A percentile compares a stretch with the other conserved stretches of the same genome.
Evolutionary conservation across 2,888 invertebrate species (phyloP).

Genomic region (Dioctria linearis): DNA sequence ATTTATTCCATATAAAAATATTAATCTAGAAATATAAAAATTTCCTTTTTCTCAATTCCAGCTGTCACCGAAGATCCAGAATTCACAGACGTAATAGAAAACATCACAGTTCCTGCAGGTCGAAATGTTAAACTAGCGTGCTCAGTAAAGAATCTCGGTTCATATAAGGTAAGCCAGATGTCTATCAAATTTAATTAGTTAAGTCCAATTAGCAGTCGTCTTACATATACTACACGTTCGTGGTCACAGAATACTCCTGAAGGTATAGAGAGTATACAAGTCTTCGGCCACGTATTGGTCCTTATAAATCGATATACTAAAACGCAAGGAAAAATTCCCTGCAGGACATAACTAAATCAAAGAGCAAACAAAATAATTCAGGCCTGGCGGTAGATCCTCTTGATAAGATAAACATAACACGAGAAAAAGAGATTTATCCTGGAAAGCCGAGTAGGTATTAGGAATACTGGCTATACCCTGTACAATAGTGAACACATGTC

Average conservation of each 20-base stretch:
- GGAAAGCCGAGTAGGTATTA: slow-evolving; percentile 28
- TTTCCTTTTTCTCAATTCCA: slow-evolving; percentile 73
- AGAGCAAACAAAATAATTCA: slow-evolving; percentile 49
- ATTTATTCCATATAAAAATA: too few species aligned
- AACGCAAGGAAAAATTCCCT: slow-evolving; percentile 38
- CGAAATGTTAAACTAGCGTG: slow-evolving; percentile 71
- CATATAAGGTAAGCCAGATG: slow-evolving; percentile 68
- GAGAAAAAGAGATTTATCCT: slow-evolving; percentile 34
- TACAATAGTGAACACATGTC: slow-evolving; percentile 43
- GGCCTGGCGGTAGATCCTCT: slow-evolving; percentile 43
- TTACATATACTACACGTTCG: not conserved
- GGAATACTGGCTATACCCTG: not conserved
- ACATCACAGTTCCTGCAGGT: slow-evolving; percentile 85
- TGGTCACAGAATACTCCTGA: not conserved
- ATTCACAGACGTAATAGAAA: slow-evolving; percentile 91
- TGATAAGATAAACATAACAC: slow-evolving; percentile 54
- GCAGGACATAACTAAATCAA: slow-evolving; percentile 53
- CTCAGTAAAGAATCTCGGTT: slow-evolving; percentile 71
- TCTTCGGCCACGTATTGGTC: slow-evolving; percentile 19
- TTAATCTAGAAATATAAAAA: too few species aligned
- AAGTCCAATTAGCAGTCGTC: slow-evolving; percentile 38
- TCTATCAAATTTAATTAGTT: slow-evolving; percentile 47
- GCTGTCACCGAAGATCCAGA: slow-evolving; percentile 87
- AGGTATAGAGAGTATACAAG: too few species aligned
- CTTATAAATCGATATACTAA: slow-evolving; percentile 35